A percentile compares a stretch with the other conserved stretches of the same genome.
phyloP scores from a whole-genome alignment of 2,888 invertebrate genomes.

The Argyresthia albistria region DNA sequence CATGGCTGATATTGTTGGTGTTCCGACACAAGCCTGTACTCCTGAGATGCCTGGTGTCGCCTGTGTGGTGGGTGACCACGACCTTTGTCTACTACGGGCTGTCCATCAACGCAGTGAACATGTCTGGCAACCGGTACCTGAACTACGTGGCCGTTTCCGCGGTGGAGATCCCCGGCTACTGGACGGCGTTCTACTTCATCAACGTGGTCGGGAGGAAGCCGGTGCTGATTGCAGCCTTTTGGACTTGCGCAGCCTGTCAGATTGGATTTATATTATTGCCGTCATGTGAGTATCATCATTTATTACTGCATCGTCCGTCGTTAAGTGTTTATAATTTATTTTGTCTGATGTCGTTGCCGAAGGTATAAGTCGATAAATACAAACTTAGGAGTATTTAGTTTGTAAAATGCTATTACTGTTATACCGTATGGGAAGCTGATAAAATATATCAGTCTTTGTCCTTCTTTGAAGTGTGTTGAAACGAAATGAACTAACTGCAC shows the following conservation, averaged over 20 bases:
- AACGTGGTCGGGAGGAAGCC: conserved; percentile 68
- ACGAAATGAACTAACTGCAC: too few relatives aligned
- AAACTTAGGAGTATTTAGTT: too few relatives aligned
- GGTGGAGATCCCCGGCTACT: conserved; percentile 77
- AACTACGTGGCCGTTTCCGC: conserved; percentile 74
- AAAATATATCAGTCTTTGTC: too few relatives aligned
- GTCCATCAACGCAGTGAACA: conserved; percentile 76
- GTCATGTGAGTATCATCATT: conserved; percentile 34
- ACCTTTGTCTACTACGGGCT: conserved; percentile 81
- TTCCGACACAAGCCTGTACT: conserved; percentile 51
- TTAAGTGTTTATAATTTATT: too few relatives aligned
- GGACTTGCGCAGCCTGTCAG: conserved; percentile 53
- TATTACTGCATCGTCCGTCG: too few relatives aligned
- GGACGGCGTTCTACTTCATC: conserved; percentile 66
- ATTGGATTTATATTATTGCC: conserved; percentile 36
- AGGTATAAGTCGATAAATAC: too few relatives aligned
- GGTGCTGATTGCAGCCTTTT: conserved; percentile 62
- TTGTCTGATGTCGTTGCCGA: too few relatives aligned
- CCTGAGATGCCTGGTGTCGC: conserved; percentile 66
- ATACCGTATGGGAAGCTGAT: too few relatives aligned
- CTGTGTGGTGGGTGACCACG: conserved; percentile 79
- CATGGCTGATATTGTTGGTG: conserved; percentile 27
- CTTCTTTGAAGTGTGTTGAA: too few relatives aligned
- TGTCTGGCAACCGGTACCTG: conserved; percentile 77
- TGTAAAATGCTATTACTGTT: too few relatives aligned